Evolutionary conservation across 2,113 vertebrate species (phyloP).

Genomic region (Microcebus lehilahytsara): DNA sequence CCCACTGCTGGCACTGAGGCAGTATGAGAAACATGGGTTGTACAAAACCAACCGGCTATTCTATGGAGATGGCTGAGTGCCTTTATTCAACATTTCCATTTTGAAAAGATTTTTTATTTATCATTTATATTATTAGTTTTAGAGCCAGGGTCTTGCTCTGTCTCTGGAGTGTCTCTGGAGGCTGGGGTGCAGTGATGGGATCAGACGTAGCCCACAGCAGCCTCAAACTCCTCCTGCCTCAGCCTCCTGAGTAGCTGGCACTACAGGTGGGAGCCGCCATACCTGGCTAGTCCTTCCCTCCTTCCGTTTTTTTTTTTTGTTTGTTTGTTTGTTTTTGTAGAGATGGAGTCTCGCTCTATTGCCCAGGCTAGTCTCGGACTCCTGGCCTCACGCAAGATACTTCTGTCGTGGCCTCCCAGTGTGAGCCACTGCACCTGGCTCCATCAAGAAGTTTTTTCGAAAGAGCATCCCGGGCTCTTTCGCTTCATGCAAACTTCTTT

Average conservation of each 20-base stretch:
- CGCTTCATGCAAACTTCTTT: not conserved
- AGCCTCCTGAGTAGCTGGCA: not conserved
- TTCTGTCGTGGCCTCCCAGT: not conserved
- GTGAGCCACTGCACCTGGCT: too few relatives aligned
- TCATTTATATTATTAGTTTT: not conserved
- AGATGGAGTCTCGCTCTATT: not conserved
- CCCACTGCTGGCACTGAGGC: not conserved
- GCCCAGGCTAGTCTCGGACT: not conserved
- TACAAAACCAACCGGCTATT: not conserved
- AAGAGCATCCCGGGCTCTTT: not conserved
- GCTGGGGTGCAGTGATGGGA: not conserved
- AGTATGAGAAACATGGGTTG: fast-evolving
- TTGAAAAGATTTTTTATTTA: not conserved
- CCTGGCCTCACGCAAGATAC: not conserved
- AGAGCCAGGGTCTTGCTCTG: not conserved
- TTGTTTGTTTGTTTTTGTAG: not conserved
- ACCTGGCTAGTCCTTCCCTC: not conserved
- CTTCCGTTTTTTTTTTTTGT: not conserved
- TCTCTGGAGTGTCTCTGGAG: not conserved
- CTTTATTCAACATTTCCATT: not conserved
- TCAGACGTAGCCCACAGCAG: not conserved
- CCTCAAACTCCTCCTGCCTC: not conserved
- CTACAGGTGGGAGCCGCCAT: not conserved
- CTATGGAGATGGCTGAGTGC: not conserved
- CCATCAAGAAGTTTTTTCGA: not conserved